Evolutionary conservation across 2,888 invertebrate genomes (phyloP).

Genomic region (Yponomeuta evonymella): DNA sequence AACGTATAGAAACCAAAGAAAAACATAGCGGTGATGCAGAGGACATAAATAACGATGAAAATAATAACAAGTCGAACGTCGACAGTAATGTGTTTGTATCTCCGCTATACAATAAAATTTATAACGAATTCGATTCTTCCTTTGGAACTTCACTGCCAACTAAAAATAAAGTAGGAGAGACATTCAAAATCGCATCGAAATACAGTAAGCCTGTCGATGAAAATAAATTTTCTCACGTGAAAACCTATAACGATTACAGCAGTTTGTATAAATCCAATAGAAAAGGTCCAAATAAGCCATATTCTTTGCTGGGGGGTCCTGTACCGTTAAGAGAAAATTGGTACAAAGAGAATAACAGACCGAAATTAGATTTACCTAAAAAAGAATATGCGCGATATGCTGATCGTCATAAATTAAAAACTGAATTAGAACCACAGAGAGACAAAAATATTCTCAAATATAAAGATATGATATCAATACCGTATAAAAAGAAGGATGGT

Average conservation of each 20-base stretch:
- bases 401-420: not conserved
- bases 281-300: conserved; percentile 9
- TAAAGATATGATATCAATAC: not conserved
- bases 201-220: conserved; percentile 7
- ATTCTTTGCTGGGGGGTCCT: conserved; percentile 29
- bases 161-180: conserved; percentile 12
- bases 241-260: conserved; percentile 31
- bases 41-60: not conserved
- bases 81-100: not conserved
- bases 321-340: conserved; percentile 32
- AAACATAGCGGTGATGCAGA: not conserved
- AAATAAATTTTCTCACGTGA: conserved; percentile 18
- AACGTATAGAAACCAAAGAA: conserved; percentile 4
- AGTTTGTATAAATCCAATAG: conserved; percentile 25
- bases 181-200: conserved; percentile 15
- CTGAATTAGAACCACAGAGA: not conserved
- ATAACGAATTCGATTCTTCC: conserved; percentile 18
- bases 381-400: not conserved
- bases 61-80: not conserved
- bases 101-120: not conserved
- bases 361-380: not conserved
- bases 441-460: not conserved
- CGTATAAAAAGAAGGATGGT: not conserved
- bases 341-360: conserved; percentile 26
- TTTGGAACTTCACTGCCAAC: conserved; percentile 29